Evolutionary conservation across 2,113 vertebrate genomes (phyloP), one percentile per base, ranked within the genome.

Genomic region (Nothobranchius furzeri): DNA sequence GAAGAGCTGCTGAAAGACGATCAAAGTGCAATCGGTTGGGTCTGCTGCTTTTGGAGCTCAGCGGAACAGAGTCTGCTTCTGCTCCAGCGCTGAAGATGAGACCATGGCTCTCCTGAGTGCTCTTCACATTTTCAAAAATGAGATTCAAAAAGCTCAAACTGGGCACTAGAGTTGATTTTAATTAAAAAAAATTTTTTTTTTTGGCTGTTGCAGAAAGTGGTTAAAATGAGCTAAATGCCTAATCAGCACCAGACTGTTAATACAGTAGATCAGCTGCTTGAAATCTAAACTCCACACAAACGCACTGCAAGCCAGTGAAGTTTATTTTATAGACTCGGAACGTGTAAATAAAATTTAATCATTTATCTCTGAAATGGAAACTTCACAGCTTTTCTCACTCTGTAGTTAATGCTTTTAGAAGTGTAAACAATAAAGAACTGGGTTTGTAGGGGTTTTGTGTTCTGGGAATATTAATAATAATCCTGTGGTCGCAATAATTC

Each of bases 21-120:
- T 87, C 82, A 85, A 83, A 86, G 70, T 72, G 57, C 58, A 75
- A 85, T 88, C 55, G 78, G 88, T 85, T n/a, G 12, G 66, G 76
- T 80, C 80, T 75, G 66, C 78, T 74, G 83, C 74, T 67, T 50
- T 45, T 20, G 30, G 58, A 71, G 65, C 71, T 45, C 64, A 48
- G 71, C 4, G 40, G 76, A 77, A 72, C 68, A 56, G 70, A 75
- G 63, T 60, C 68, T 53, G 50, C 65, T 63, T 65, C 64, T 73
- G 46, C 70, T 71, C 70, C 64, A 57, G 59, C 1, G 40, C 47
- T 66, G 40, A n/a, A 67, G 70, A 65, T 25, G 1, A 79, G 53
- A 68, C 67, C 40, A 10, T 37, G 30, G 52, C 56, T 72, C 73
- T 62, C 67, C 59, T 12, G 64, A 15, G 30, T 30, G 40, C 50